Conservation (phyloP, 2,797 vertebrate genomes). For the Sebastes kiyomatsui region DNA sequence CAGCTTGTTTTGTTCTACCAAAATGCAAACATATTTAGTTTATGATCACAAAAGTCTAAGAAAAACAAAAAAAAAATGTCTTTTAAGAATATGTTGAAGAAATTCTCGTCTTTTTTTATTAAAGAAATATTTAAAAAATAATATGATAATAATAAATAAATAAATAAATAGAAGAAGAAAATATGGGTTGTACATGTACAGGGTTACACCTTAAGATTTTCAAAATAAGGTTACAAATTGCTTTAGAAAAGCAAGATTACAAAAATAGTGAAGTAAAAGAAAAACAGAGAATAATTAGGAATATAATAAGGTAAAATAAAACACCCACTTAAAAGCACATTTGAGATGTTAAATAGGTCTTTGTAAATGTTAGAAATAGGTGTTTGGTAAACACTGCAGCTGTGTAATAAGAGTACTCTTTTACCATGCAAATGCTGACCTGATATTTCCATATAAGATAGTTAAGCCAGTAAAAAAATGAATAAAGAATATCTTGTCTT, state of each 20-base stretch:
- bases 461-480: too few relatives aligned
- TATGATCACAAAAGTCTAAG: neutral
- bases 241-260: too few relatives aligned
- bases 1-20: neutral
- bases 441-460: neutral
- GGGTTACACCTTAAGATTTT: neutral
- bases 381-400: neutral
- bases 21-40: neutral
- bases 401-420: neutral
- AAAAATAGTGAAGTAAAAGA: too few relatives aligned
- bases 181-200: neutral
- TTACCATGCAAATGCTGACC: neutral
- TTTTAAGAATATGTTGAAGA: neutral
- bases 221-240: neutral
- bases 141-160: neutral
- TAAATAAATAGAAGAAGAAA: neutral
- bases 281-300: neutral
- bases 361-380: neutral
- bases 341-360: neutral
- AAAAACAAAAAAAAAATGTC: neutral
- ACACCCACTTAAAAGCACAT: neutral
- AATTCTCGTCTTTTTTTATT: too few relatives aligned
- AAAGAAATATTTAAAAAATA: too few relatives aligned
- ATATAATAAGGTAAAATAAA: too few relatives aligned
- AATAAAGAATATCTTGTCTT: too few relatives aligned